phyloP scores from a whole-genome alignment of 2,888 invertebrate genomes.

The Nomada flava region DNA sequence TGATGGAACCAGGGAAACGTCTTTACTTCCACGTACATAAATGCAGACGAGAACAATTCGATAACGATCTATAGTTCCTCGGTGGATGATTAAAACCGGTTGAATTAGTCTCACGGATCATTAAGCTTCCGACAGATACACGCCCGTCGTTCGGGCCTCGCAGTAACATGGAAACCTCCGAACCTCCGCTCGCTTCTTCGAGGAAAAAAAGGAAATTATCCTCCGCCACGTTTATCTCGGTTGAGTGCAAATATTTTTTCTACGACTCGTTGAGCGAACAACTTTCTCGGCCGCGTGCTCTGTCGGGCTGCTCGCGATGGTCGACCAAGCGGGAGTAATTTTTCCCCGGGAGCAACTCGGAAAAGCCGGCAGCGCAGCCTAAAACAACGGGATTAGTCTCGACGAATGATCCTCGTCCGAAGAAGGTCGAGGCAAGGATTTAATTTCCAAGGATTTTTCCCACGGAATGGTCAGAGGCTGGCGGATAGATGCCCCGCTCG shows the following conservation, averaged over 20 bases:
- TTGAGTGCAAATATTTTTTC: slow-evolving; percentile 60
- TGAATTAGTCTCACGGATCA: slow-evolving; percentile 58
- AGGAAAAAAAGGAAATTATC: slow-evolving; percentile 69
- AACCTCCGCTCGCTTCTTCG: neutral
- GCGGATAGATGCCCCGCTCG: slow-evolving; percentile 50
- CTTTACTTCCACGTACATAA: neutral
- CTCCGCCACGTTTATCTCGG: slow-evolving; percentile 73
- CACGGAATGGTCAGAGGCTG: slow-evolving; percentile 63
- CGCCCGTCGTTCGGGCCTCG: neutral
- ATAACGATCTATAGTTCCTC: slow-evolving; percentile 18
- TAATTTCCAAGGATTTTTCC: slow-evolving; percentile 76
- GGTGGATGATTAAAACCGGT: slow-evolving; percentile 27
- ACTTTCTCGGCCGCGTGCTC: slow-evolving; percentile 58
- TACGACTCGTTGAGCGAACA: slow-evolving; percentile 44
- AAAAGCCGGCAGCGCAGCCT: slow-evolving; percentile 34
- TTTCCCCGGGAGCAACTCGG: slow-evolving; percentile 47
- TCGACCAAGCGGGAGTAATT: slow-evolving; percentile 48
- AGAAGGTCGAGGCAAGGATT: slow-evolving; percentile 70
- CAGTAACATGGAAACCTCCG: neutral
- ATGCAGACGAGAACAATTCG: slow-evolving; percentile 3
- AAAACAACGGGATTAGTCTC: slow-evolving; percentile 76
- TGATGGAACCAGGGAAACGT: neutral
- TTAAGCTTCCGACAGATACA: slow-evolving; percentile 49
- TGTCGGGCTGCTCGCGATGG: slow-evolving; percentile 27
- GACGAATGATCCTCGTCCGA: slow-evolving; percentile 35